Base-by-base conservation (phyloP, 1,140 invertebrate species). In the Brachionus manjavacas region DNA sequence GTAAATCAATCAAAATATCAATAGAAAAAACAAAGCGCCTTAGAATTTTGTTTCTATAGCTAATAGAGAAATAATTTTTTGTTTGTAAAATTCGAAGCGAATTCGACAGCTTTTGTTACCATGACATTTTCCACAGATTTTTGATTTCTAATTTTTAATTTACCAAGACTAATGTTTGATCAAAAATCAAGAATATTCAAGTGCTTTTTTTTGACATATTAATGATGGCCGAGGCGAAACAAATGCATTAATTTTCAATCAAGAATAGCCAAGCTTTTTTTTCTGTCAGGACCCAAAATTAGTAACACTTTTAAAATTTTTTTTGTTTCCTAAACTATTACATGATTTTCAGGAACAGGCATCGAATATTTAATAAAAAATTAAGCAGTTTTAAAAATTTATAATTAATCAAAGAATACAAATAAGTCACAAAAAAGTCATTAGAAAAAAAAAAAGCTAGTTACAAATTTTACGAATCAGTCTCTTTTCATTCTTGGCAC, bases 401-500 rank as follows among this genome's bases (percentile, higher is more conserved):
- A 68, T 31, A 68, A 60, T 60, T 60, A 68, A 68, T 35, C 31
- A 68, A 31, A 68, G n/a, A 68, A 68, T 72, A 39, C 68, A 72
- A 72, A 16, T 72, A 72, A 72, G 31, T 60, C 52, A 72, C 35
- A 72, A 72, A 14, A 41, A 72, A 41, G n/a, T 72, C 12, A 72
- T 76, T 31, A 49, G 14, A 52, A 76, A 4, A 49, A 49, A 25
- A 49, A 76, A 28, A 76, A 25, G 20, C 41, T 72, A 76, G 43
- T 76, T 49, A 76, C 72, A 76, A 49, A 76, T 49, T 76, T 49
- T 76, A 76, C 72, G 72, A 49, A 76, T 76, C 12, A 76, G 72
- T 49, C 72, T 46, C 12, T 76, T 76, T 31, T 76, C 72, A 11
- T 49, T 72, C 31, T 72, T 76, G 41, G 43, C 39, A 49, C 72